phyloP scores from a whole-genome alignment of 2,113 vertebrate genomes.

The Ammodytes dubius region DNA sequence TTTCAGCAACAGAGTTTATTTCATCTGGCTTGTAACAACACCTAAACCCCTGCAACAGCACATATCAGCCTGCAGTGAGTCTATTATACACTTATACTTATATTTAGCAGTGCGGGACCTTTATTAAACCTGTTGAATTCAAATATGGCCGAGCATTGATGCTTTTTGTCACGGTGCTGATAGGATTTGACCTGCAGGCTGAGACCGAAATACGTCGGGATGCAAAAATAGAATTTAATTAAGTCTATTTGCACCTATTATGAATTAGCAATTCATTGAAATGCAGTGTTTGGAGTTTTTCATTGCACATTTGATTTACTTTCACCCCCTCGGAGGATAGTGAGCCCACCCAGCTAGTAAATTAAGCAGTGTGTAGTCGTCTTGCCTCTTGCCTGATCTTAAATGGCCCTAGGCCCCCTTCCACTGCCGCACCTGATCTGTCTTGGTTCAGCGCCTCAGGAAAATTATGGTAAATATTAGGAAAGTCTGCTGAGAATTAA shows the following conservation, averaged over 20 bases:
- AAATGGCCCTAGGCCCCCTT: constrained; percentile 44
- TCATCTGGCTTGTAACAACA: not conserved
- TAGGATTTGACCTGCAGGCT: constrained; percentile 13
- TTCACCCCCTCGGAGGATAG: constrained; percentile 52
- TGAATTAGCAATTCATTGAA: constrained; percentile 47
- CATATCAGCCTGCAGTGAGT: not conserved
- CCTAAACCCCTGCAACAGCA: not conserved
- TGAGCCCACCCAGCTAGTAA: constrained; percentile 65
- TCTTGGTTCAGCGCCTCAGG: constrained; percentile 32
- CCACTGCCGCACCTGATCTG: constrained; percentile 60
- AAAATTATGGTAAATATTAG: constrained; percentile 53
- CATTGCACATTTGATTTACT: constrained; percentile 59
- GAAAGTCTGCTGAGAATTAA: constrained; percentile 52
- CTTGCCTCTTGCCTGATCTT: constrained; percentile 46
- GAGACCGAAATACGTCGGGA: constrained; percentile 4
- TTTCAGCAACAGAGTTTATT: constrained; percentile 27
- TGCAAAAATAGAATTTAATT: constrained; percentile 30
- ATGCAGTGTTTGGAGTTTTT: constrained; percentile 52
- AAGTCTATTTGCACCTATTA: constrained; percentile 23
- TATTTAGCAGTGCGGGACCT: not conserved
- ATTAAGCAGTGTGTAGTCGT: constrained; percentile 62
- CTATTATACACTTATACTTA: not conserved
- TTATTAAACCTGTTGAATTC: not conserved
- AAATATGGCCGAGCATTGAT: not conserved
- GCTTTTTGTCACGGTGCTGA: constrained; percentile 2